Evolutionary conservation across 2,113 vertebrate species (phyloP), one percentile per base, ranked within the genome.

Genomic region (Coturnix japonica): DNA sequence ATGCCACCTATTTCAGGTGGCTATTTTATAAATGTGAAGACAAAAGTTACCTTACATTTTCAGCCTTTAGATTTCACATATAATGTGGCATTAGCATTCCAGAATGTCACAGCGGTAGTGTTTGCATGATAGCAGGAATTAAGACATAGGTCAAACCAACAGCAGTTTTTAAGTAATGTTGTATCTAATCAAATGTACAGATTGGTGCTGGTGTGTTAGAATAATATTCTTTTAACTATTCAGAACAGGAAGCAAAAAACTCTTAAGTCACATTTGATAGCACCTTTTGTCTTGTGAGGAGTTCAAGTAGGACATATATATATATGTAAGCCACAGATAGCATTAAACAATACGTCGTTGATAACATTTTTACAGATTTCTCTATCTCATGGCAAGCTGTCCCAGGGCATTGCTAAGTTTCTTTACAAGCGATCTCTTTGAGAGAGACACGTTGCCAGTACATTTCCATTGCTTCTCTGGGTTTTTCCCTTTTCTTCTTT

Each of bases 401-500:
- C 57, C 61, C 65, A 44, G 84, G 95, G 49, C 33, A 56, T 86
- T 90, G 37, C 26, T 92, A 61, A 13, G 17, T 73, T 94, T 82
- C 56, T 92, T 96, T 94, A 44, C 61, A 81, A 89, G 61, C 44
- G 44, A 67, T 13, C 11, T 81, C 26, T 67, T 49, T 85, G 67
- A 85, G 78, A 88, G 85, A 81, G 69, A 80, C 77, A 53, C 91
- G 76, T 66, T 94, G 81, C 84, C 88, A 81, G 33, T 90, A 78
- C 53, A 79, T 65, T 91, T 93, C 53, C 71, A 8, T 75, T 79
- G 75, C 81, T 91, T 95, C 85, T 85, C 20, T 92, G 56, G 64
- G 65, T 77, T 96, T 96, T 89, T 92, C 83, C 69, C 75, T 92
- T 63, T 85, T 93, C 20, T 85, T 74, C 80, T 93, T 94, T 91